Conservation (phyloP, 2,888 invertebrate genomes). For the Drosophila nigricruria region DNA sequence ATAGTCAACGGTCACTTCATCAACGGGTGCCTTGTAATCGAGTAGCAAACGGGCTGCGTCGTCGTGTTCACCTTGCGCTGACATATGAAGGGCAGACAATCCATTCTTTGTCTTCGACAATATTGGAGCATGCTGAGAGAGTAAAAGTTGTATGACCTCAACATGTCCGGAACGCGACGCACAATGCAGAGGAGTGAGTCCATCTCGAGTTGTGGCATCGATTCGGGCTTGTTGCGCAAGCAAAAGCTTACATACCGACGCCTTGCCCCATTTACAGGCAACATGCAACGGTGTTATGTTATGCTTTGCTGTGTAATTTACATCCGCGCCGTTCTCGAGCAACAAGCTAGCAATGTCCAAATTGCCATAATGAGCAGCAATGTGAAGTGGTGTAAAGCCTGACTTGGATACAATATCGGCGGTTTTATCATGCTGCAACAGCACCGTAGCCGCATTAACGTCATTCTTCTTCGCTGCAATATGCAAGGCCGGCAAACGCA, state of each 20-base stretch:
- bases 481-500: slow-evolving; percentile 97
- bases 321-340: slow-evolving; percentile 96
- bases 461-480: slow-evolving; percentile 99
- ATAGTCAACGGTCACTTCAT: slow-evolving; percentile 99
- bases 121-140: slow-evolving; percentile 96
- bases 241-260: slow-evolving; percentile 95
- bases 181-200: slow-evolving; percentile 98
- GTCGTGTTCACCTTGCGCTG: slow-evolving; percentile 99
- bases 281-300: slow-evolving; percentile 99
- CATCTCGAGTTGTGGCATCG: slow-evolving; percentile 97
- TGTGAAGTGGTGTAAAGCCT: slow-evolving; percentile 99
- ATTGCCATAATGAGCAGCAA: slow-evolving; percentile 99
- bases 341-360: slow-evolving; percentile 96
- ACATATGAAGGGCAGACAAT: slow-evolving; percentile 98
- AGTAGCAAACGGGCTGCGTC: slow-evolving; percentile 97
- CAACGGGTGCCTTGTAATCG: slow-evolving; percentile 97
- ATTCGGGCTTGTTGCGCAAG: slow-evolving; percentile 96
- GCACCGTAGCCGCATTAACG: slow-evolving; percentile 96
- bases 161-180: slow-evolving; percentile 98
- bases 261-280: slow-evolving; percentile 99
- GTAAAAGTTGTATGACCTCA: slow-evolving; percentile 94
- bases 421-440: slow-evolving; percentile 97
- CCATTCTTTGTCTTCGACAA: slow-evolving; percentile 98
- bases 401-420: slow-evolving; percentile 98
- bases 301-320: slow-evolving; percentile 98